Evolutionary conservation across 92 coral and sea anemone species (phyloP), one percentile per base, ranked within the genome.

Genomic region (Actinernus sp.): DNA sequence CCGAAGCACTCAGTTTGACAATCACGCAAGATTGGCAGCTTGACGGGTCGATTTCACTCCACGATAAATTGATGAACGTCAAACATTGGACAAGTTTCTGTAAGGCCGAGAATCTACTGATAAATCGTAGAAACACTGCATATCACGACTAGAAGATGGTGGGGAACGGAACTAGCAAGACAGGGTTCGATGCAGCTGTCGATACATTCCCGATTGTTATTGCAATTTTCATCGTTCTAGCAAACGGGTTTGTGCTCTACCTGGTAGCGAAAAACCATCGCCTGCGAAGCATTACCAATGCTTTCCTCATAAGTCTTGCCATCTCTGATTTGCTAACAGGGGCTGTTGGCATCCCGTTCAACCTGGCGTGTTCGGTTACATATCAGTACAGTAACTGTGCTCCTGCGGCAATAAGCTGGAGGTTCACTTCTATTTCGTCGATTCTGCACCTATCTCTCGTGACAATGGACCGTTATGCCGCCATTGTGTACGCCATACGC

Each of bases 381-480:
- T 38, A 45, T 3, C 28, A 55, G 8, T 34, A 71, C 7, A 2
- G 25, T 9, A 31, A 65, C 4, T 93, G 98, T 51, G 46, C 58
- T 1, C 31, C 79, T 12, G 68, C 98, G 8, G 29, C 34, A 31
- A 28, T 76, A 2, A 57, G 73, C 38, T 63, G 63, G 49, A 83
- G 90, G 2, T 93, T 93, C 55, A 83, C 90, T 2, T 79, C 88
- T 28, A 78, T 84, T 17, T 93, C 96, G 0, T 62, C 98, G n/a
- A 86, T 93, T 4, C 85, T 89, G 20, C 98, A 93, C 34, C 79
- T 93, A 20, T 45, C 90, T 36, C 27, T 79, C 28, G 82, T 93
- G 28, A 82, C 96, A 3, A 62, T 75, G 21, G 98, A 93, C 46
- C 93, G 98, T 14, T 93, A 89, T 60, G 54, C 73, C n/a, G 85